A percentile compares a stretch with the other conserved stretches of the same genome.
Evolutionary conservation across 2,888 invertebrate genomes (phyloP).

Genomic region (Drosophila differens): DNA sequence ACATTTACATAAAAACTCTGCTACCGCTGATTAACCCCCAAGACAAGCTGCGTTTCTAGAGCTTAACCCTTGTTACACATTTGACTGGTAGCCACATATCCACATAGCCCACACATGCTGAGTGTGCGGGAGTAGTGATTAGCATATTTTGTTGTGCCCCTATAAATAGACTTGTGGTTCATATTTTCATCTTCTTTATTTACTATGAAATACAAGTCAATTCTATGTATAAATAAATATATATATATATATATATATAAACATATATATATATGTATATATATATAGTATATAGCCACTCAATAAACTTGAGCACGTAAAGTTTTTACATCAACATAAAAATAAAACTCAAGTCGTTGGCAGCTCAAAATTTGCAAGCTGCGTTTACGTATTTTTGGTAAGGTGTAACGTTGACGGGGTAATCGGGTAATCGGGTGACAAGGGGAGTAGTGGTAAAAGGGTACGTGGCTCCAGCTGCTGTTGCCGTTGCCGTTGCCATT

Average conservation of each 20-base stretch:
- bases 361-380: slow-evolving; percentile 66
- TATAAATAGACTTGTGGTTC: neutral
- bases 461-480: slow-evolving; percentile 30
- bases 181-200: neutral
- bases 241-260: neutral
- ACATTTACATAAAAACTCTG: slow-evolving; percentile 30
- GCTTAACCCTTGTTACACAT: slow-evolving; percentile 44
- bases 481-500: neutral
- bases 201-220: neutral
- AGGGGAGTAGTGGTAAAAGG: slow-evolving; percentile 13
- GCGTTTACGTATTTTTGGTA: slow-evolving; percentile 60
- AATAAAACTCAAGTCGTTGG: slow-evolving; percentile 69
- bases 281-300: slow-evolving; percentile 29
- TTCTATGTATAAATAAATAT: neutral
- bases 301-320: slow-evolving; percentile 71
- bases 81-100: slow-evolving; percentile 30
- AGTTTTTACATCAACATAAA: slow-evolving; percentile 72
- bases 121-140: neutral
- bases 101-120: neutral
- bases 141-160: neutral
- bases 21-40: slow-evolving; percentile 38
- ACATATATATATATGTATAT: neutral
- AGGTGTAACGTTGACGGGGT: slow-evolving; percentile 13
- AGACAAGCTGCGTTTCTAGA: slow-evolving; percentile 29
- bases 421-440: neutral